Percentiles rank a stretch among this genome's conserved stretches.
phyloP scores from a whole-genome alignment of 2,797 vertebrate species.

The Phoxinus dragarum region DNA sequence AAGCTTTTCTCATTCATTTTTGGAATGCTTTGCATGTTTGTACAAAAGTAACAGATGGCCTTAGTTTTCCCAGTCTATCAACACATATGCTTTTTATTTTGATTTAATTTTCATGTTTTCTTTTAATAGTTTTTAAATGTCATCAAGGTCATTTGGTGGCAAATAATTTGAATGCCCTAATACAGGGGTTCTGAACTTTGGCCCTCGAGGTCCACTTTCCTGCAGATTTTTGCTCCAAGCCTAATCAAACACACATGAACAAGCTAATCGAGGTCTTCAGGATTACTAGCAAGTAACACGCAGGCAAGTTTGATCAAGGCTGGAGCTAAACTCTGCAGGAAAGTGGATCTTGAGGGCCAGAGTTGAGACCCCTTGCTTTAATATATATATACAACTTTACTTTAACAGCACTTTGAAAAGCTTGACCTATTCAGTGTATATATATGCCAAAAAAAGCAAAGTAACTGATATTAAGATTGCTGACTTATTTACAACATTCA shows the following conservation, averaged over 20 bases:
- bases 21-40: constrained; percentile 39
- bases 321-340: no score
- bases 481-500: no score
- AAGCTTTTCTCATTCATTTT: constrained; percentile 56
- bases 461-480: no score
- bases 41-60: constrained; percentile 17
- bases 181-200: background rate
- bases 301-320: no score
- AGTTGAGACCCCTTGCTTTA: no score
- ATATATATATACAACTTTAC: no score
- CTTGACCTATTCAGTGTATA: no score
- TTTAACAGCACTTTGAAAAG: background rate
- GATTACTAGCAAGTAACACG: no score
- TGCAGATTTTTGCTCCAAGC: background rate
- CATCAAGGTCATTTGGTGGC: background rate
- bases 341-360: no score
- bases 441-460: no score
- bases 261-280: background rate
- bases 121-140: constrained; percentile 10
- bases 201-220: background rate
- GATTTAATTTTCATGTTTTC: background rate
- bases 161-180: background rate
- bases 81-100: constrained; percentile 31
- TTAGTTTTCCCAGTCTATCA: constrained; percentile 24
- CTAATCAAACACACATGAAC: background rate